Base-by-base conservation (phyloP, 2,797 vertebrate species). In the Esox lucius region DNA sequence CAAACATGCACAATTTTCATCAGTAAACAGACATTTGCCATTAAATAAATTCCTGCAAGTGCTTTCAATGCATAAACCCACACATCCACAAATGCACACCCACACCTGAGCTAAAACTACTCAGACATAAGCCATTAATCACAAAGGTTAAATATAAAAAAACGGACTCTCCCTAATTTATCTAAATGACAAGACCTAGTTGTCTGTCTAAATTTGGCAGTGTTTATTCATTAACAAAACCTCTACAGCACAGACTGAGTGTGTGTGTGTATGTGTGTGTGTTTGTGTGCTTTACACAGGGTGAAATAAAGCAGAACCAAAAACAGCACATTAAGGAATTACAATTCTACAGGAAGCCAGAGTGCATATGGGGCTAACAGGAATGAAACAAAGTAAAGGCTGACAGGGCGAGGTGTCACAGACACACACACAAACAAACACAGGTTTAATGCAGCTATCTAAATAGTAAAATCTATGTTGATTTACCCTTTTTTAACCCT, bases 361-460 rank as follows among this genome's bases (percentile, higher is more conserved):
- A 33, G 31, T 64, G 15, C 64, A 66, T 35, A 33, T 19, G 64
- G 64, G 64, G 31, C 16, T 17, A 66, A 66, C 28, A 66, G 64
- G 64, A 15, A 4, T 66, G 31, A 66, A 66, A 19, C 17, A 66
- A 64, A 33, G 15, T 31, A 33, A 28, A 66, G 17, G 16, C 64
- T 66, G 64, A 65, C 62, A 65, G 62, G 28, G 28, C 31, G 62
- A 33, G 28, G 31, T 31, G 28, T n/a, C 19, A n/a, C 53, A 59
- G 1, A 74, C 71, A 74, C 62, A 75, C 73, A 74, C 26, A 81
- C 65, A 31, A 35, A 24, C 68, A 69, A 12, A 8, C 12, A 61
- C 9, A 61, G n/a, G 56, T 59, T 42, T 42, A 42, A 11, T 7
- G 42, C 35, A 39, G 4, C 2, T 8, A 39, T 39, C 35, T 3